Base-by-base conservation (phyloP, 2,888 invertebrate genomes). In the Aplocera efformata region DNA sequence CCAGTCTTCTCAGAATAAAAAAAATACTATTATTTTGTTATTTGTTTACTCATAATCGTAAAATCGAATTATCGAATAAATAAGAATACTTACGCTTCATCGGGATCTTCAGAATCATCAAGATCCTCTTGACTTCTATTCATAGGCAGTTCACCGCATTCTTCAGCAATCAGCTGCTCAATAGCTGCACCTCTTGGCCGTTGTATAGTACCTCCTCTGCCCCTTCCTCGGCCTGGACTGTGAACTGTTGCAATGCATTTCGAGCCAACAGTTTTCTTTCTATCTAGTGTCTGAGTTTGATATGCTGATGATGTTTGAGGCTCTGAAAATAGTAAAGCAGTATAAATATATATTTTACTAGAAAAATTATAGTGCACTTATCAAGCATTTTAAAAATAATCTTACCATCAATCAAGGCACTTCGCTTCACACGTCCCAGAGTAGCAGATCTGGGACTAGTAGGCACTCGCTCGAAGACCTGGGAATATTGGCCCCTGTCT, bases 61-160 rank as follows among this genome's bases (percentile, higher is more conserved):
- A n/a, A n/a, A n/a, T n/a, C n/a, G n/a, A n/a, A n/a, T n/a, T 17
- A 17, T 17, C 13, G 5, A 2, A 17, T 17, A 17, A 26, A 8
- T 30, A 32, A 11, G 3, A 6, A 6, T 20, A 65, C 75, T 78
- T 53, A 88, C 88, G 70, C 67, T 60, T 88, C 88, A 53, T 91
- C 91, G 51, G 85, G 86, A 57, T 92, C 92, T 44, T 91, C 91
- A 1, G 88, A 89, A 54, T 91, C 92, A 13, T 91, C 90, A 0
- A 89, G 64, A 27, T 91, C 91, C 17, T 91, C 91, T 40, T 89
- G 79, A 53, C 89, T 79, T 26, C 84, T 74, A 28, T 76, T 77
- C 46, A 86, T 66, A 10, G 83, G 69, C 10, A 82, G 56, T 32
- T 85, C 83, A 0, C 86, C 86, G 31, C 86, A 88, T 48, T 86